Evolutionary conservation across 2,797 vertebrate species (phyloP).

Genomic region (Aratinga solstitialis): DNA sequence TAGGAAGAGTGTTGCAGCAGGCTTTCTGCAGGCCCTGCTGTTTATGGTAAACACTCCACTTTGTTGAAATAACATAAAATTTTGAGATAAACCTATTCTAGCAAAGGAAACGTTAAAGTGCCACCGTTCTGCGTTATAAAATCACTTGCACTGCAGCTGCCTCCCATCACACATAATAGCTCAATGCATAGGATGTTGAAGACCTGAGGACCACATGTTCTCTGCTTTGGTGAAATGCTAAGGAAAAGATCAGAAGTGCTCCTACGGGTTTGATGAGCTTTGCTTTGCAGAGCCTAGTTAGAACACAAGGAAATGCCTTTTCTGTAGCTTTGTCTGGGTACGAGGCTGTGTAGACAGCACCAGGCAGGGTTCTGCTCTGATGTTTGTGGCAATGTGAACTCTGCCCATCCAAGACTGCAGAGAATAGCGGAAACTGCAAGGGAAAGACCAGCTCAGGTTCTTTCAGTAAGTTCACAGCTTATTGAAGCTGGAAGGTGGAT

Average conservation of each 20-base stretch:
- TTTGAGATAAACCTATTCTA: constrained; percentile 24
- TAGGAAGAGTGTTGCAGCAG: constrained; percentile 5
- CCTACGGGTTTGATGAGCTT: neutral
- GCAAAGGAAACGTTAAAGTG: neutral
- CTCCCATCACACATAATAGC: rapidly evolving
- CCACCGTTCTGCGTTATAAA: neutral
- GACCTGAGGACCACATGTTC: neutral
- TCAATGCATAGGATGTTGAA: neutral
- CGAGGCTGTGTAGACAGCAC: neutral
- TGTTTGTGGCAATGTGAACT: neutral
- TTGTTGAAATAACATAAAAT: constrained; percentile 52
- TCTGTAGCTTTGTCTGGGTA: neutral
- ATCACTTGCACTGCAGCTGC: neutral
- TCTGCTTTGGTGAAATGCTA: neutral
- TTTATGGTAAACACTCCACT: constrained; percentile 56
- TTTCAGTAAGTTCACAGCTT: neutral
- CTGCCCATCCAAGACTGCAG: neutral
- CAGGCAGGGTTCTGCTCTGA: neutral
- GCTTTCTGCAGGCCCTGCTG: constrained; percentile 45
- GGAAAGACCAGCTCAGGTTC: neutral
- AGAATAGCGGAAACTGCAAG: neutral
- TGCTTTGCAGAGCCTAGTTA: neutral
- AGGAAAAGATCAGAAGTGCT: neutral
- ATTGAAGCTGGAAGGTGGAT: neutral
- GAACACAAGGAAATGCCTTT: neutral